Base-by-base conservation (phyloP, 64 coral and sea anemone species). In the Montipora efflorescens region DNA sequence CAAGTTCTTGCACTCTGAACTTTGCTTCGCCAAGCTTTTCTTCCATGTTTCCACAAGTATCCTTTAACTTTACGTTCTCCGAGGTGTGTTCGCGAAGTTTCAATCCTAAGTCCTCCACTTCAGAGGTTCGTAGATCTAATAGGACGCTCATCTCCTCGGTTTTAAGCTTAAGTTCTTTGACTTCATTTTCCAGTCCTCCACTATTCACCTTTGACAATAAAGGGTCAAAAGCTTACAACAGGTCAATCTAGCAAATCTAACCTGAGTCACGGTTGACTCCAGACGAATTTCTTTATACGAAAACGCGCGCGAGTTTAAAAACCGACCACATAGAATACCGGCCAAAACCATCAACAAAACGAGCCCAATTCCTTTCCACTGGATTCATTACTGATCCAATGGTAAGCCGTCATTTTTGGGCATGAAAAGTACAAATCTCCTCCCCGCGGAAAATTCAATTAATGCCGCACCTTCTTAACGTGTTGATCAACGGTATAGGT, bases 1-100 rank as follows among this genome's bases (percentile, higher is more conserved):
- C 84, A 4, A 92, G 49, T 82, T 95, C 96, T 74, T 97, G 76
- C 47, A 92, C 80, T 59, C 68, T 91, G 20, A 75, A 14, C 44
- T 67, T 76, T 18, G 94, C 20, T 13, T 95, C 89, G 76, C 83
- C 72, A 13, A 95, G 47, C 71, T 84, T 79, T 12, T 66, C 50
- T 23, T 97, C 95, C 19, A 92, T 85, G 62, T 28, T 87, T 12
- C 43, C 23, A 45, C 52, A 83, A 43, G 87, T 89, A 18, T 94
- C 80, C 72, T 87, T 71, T 20, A 94, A 68, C 4, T 53, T 68
- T 59, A 90, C 80, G 11, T 94, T 93, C 47, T 96, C 95, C 4
- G 78, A 86, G 69, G 48, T 67, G 11, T 74, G 76, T 16, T 89
- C 77, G 47, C 25, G 55, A 74, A 89, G 8, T 47, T 79, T 43